Evolutionary conservation across 2,113 vertebrate species (phyloP), one percentile per base, ranked within the genome.

Genomic region (Myotis lucifugus): DNA sequence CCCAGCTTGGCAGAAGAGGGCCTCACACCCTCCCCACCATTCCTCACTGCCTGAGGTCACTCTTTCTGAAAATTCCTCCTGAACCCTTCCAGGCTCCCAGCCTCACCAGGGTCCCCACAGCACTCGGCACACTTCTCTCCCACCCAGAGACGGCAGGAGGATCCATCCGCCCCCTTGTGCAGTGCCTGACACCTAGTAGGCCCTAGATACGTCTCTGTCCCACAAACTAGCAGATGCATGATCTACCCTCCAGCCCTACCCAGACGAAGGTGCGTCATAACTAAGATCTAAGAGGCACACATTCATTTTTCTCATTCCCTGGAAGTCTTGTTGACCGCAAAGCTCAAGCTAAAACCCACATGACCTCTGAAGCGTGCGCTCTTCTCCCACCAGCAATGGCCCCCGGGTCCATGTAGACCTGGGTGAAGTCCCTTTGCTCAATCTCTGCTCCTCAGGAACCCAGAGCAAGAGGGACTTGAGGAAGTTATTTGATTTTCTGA

Each of bases 71-170:
- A 87, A 84, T 34, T 70, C 52, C n/a, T 34, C 50, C 25, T 19
- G 18, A 37, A 48, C 12, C 0, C 27, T 40, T 42, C 42, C 29
- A 34, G 76, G 34, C 7, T 13, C 46, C 12, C 11, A 0, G 78
- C 34, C 6, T 86, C 12, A 21, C 50, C n/a, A 0, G 4, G 32
- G 56, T 89, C 29, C n/a, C 46, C 2, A 0, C 0, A 6, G n/a
- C 2, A 3, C 29, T 25, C 0, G 0, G 29, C 25, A 40, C 29
- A 46, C 37, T 67, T 56, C 3, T 21, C 32, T 73, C 67, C 72
- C 70, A 92, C 37, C 32, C 34, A 69, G 64, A 67, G 70, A 87
- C 0, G 11, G 42, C 37, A 19, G 7, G 27, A 48, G 34, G 29
- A 1, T 29, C 32, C 37, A 23, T 27, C 88, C 12, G 1, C 34